Evolutionary conservation across 92 coral and sea anemone species (phyloP), one percentile per base, ranked within the genome.

Genomic region (Blastomussa wellsi): DNA sequence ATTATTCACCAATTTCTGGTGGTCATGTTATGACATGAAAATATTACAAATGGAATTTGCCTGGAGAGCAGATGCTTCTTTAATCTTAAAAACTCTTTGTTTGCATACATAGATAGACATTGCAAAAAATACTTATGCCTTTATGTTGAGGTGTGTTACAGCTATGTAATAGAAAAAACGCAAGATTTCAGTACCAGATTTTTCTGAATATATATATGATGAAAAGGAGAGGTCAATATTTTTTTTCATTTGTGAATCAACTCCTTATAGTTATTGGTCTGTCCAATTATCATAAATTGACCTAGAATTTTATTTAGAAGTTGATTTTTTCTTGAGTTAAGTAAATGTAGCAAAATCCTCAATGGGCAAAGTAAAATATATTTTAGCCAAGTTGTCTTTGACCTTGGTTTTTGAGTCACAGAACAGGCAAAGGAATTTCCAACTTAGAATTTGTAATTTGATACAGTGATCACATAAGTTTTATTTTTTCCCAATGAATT

Each of bases 31-130:
- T 55, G 48, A 79, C 57, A 55, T 55, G 65, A 66, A 70, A 22
- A 41, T 53, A 24, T 81, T 38, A 81, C 68, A 51, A 81, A 71
- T 81, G 85, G 69, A 65, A 65, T 62, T 79, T 60, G 36, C 8
- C 41, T 64, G 17, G 41, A 42, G 77, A 70, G 65, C 84, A 81
- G 76, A 81, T 81, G 76, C 68, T 49, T 28, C 37, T 1, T 3
- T 12, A 20, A 7, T 5, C 53, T 62, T 44, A 31, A 28, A 22
- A 35, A 19, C 66, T 31, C 48, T 11, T n/a, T 69, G 74, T 68
- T 48, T 48, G n/a, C n/a, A 35, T 31, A 20, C 28, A 26, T 49
- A 35, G 4, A 7, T 20, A 20, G 68, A 62, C 33, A 62, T 29
- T 26, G 32, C 33, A 10, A 22, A 57, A 26, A 60, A 60, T 60